These are phyloP conservation scores for Pygocentrus nattereri DNA, from an alignment of 2,797 vertebrate species.

Conservation along the genomic window DNA sequence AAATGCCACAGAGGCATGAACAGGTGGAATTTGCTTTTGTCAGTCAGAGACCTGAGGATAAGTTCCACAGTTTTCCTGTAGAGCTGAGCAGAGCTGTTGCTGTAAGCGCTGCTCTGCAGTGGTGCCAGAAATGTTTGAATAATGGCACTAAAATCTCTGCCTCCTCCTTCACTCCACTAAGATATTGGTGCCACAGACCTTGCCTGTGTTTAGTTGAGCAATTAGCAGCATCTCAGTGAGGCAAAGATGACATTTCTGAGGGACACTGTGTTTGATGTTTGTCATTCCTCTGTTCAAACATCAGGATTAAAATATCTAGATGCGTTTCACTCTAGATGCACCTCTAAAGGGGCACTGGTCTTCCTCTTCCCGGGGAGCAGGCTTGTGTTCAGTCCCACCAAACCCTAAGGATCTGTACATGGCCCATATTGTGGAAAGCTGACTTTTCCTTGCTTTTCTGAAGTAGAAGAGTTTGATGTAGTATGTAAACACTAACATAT, in stretches of 20 bases:
- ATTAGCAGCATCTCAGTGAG: constrained; percentile 17
- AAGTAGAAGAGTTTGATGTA: too few relatives aligned
- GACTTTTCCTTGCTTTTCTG: too few relatives aligned
- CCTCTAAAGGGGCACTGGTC: too few relatives aligned
- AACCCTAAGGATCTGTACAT: too few relatives aligned
- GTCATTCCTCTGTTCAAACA: too few relatives aligned
- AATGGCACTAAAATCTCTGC: neutral
- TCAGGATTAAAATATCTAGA: too few relatives aligned
- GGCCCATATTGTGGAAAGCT: too few relatives aligned
- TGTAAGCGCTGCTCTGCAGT: constrained; percentile 4
- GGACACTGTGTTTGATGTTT: neutral
- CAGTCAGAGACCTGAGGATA: neutral
- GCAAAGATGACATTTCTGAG: constrained; percentile 14
- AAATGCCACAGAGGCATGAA: constrained; percentile 11
- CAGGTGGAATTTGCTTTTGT: neutral
- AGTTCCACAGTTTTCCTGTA: neutral
- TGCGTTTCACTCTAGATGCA: too few relatives aligned
- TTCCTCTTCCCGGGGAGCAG: too few relatives aligned
- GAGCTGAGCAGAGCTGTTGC: neutral
- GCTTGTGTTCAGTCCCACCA: too few relatives aligned
- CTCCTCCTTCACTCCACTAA: neutral
- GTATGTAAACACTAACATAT: too few relatives aligned
- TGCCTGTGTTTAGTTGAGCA: constrained; percentile 13
- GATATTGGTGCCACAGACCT: neutral
- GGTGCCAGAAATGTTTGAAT: neutral